Evolutionary conservation across 2,113 vertebrate species (phyloP).

Genomic region (Psilopsiagon aurifrons): DNA sequence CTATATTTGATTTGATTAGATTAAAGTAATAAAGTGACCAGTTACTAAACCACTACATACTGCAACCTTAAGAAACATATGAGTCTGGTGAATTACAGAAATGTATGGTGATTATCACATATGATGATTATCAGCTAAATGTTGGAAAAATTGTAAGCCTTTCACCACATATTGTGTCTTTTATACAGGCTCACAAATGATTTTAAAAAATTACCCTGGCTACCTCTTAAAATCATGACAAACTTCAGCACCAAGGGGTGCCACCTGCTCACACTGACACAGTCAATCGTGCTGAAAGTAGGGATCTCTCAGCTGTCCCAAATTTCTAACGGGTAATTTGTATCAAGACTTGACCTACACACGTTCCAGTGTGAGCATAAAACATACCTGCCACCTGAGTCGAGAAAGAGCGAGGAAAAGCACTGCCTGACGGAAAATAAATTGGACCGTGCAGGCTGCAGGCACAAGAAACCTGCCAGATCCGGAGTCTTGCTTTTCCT

Average conservation of each 20-base stretch:
- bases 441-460: background rate
- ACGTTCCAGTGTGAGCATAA: rapidly evolving
- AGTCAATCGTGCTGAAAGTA: background rate
- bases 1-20: background rate
- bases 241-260: background rate
- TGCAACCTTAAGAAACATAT: rapidly evolving
- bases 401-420: background rate
- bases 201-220: background rate
- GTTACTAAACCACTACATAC: background rate
- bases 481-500: background rate
- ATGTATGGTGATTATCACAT: background rate
- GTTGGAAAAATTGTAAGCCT: background rate
- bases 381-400: background rate
- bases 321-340: background rate
- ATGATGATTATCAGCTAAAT: background rate
- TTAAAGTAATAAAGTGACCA: background rate
- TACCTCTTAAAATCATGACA: background rate
- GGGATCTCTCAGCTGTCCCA: background rate
- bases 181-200: background rate
- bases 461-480: background rate
- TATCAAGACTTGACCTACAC: background rate
- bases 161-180: background rate
- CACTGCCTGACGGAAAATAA: background rate
- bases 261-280: background rate
- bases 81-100: background rate